Conservation (phyloP, 1,140 invertebrate species). For the Centruroides sculpturatus region DNA sequence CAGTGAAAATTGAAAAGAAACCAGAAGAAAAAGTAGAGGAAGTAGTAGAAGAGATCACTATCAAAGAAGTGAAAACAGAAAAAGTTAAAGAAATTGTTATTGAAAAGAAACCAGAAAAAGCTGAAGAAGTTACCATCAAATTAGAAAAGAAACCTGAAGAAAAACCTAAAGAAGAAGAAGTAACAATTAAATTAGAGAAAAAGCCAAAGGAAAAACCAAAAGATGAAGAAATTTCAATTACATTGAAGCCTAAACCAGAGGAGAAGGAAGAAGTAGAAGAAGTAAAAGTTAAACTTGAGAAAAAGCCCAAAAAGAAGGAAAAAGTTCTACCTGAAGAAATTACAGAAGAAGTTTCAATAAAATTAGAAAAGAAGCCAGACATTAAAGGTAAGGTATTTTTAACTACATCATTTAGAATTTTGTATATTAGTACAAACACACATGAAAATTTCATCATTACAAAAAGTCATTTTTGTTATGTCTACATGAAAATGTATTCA, state of each 20-base stretch:
- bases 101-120: constrained; percentile 20
- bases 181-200: not conserved
- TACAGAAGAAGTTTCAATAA: constrained; percentile 18
- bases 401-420: no score
- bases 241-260: constrained; percentile 15
- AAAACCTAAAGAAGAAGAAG: not conserved
- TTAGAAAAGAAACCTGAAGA: constrained; percentile 12
- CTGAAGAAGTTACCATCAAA: constrained; percentile 14
- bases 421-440: no score
- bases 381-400: constrained; percentile 26
- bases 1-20: constrained; percentile 2
- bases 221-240: constrained; percentile 9
- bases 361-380: constrained; percentile 10
- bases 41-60: constrained; percentile 9
- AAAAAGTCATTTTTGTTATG: no score
- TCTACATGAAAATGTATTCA: no score
- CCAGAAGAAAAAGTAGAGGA: constrained; percentile 5
- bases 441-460: no score
- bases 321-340: constrained; percentile 13
- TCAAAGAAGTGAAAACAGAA: constrained; percentile 13
- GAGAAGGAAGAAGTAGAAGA: not conserved
- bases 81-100: constrained; percentile 13
- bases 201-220: not conserved
- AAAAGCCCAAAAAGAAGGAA: not conserved
- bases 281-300: constrained; percentile 5